A percentile compares a stretch with the other conserved stretches of the same genome.
phyloP scores from a whole-genome alignment of 2,888 invertebrate species.

The Zele albiditarsus region DNA sequence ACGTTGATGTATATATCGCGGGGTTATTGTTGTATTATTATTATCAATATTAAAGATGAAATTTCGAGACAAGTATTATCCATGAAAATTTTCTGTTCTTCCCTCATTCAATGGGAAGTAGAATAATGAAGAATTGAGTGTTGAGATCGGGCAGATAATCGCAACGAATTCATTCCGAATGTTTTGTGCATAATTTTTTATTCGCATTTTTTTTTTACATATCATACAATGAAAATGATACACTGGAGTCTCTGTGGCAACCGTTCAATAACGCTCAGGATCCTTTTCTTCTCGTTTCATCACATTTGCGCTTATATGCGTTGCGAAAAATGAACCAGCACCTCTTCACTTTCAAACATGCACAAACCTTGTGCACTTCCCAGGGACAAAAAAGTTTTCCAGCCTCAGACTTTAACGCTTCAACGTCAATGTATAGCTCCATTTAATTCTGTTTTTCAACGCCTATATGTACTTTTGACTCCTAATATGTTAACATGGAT shows the following conservation, averaged over 20 bases:
- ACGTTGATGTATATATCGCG: slow-evolving; percentile 70
- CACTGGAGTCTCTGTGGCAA: slow-evolving; percentile 65
- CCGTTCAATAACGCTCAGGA: slow-evolving; percentile 52
- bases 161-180: slow-evolving; percentile 6
- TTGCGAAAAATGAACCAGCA: slow-evolving; percentile 45
- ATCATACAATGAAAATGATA: slow-evolving; percentile 72
- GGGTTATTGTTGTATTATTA: slow-evolving; percentile 71
- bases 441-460: slow-evolving; percentile 55
- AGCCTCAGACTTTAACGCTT: slow-evolving; percentile 46
- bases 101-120: not conserved
- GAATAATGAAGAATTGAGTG: slow-evolving; percentile 9
- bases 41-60: slow-evolving; percentile 56
- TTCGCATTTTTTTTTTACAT: slow-evolving; percentile 66
- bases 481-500: slow-evolving; percentile 65
- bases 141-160: slow-evolving; percentile 6
- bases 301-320: not conserved
- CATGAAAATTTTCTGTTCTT: not conserved
- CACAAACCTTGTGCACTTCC: slow-evolving; percentile 28
- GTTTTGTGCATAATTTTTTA: slow-evolving; percentile 60
- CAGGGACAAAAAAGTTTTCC: slow-evolving; percentile 27
- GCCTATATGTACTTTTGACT: slow-evolving; percentile 58
- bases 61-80: slow-evolving; percentile 27
- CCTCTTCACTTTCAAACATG: slow-evolving; percentile 41
- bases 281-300: not conserved
- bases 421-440: slow-evolving; percentile 49